Evolutionary conservation across 2,888 invertebrate species (phyloP), one percentile per base, ranked within the genome.

Genomic region (Beris morrisii): DNA sequence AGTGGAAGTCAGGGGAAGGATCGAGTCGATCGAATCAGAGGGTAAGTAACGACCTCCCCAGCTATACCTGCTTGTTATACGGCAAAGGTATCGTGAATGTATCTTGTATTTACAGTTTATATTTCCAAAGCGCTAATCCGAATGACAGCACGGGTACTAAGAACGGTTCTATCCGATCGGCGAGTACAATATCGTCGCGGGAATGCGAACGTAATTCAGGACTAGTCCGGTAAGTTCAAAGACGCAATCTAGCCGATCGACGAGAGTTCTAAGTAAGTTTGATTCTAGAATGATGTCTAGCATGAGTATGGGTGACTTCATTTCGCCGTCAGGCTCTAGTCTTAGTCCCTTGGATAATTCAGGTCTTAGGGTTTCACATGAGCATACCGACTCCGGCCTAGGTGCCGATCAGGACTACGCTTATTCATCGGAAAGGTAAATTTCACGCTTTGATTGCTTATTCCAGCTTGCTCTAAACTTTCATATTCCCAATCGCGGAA

Each of bases 371-470:
- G 87, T 87, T 44, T 89, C 87, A 31, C 90, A 90, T 72, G 90
- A 90, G 73, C 90, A 90, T 74, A 89, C 89, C 0, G 90, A 90
- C 78, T 90, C 90, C 0, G 90, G 90, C 0, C 81, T 90, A 5
- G 90, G 90, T 54, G 88, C 87, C 15, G 90, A 90, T 78, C 90
- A 90, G 77, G 90, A 90, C 73, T 89, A 88, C 76, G 86, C 87
- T 45, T 87, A 88, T 78, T 86, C 86, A 69, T 88, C 87, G 38
- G 88, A 88, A 79, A 85, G 88, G 88, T 88, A 78, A 74, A 71
- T 53, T 5, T 22, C 22, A 22, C 12, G 38, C 9, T 38, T 1
- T 9, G 2, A 38, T 38, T 38, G 22, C 38, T 38, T 38, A 38
- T 38, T 38, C 3, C 38, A 45, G 7, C 13, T 22, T 32, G n/a